phyloP scores from a whole-genome alignment of 2,113 vertebrate genomes.

The Catharus minimus region DNA sequence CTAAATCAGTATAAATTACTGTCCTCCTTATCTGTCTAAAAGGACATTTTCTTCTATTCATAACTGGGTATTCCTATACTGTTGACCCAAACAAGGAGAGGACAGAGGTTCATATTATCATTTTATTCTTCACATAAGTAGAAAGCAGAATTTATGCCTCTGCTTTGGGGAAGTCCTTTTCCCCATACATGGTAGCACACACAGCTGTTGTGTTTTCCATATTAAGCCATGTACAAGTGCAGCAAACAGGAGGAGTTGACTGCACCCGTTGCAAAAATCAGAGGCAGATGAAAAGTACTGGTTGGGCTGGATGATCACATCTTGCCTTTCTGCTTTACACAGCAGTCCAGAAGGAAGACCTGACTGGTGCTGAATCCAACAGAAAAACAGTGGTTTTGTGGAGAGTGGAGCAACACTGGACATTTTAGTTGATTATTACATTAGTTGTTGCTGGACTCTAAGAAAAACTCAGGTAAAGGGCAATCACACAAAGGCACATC shows the following conservation, averaged over 20 bases:
- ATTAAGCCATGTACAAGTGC: constrained; percentile 71
- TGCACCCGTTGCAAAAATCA: not conserved
- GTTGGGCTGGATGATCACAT: fast-evolving
- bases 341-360: not conserved
- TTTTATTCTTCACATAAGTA: constrained; percentile 45
- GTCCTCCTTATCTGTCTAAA: constrained; percentile 9
- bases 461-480: not conserved
- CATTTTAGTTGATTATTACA: not conserved
- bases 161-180: constrained; percentile 64
- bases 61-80: constrained; percentile 16
- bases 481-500: not conserved
- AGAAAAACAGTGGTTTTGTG: not conserved
- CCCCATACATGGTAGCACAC: constrained; percentile 72
- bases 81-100: constrained; percentile 29
- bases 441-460: not conserved
- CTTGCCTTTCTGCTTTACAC: not conserved
- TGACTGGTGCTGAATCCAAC: not conserved
- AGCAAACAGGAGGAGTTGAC: constrained; percentile 68
- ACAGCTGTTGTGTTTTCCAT: constrained; percentile 67
- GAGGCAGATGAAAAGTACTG: not conserved
- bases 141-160: constrained; percentile 45
- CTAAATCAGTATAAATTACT: not conserved
- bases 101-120: constrained; percentile 20
- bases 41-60: constrained; percentile 46
- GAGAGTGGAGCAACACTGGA: not conserved